Evolutionary conservation across 1,140 invertebrate species (phyloP), one percentile per base, ranked within the genome.

Genomic region (Mactra quadrangularis): DNA sequence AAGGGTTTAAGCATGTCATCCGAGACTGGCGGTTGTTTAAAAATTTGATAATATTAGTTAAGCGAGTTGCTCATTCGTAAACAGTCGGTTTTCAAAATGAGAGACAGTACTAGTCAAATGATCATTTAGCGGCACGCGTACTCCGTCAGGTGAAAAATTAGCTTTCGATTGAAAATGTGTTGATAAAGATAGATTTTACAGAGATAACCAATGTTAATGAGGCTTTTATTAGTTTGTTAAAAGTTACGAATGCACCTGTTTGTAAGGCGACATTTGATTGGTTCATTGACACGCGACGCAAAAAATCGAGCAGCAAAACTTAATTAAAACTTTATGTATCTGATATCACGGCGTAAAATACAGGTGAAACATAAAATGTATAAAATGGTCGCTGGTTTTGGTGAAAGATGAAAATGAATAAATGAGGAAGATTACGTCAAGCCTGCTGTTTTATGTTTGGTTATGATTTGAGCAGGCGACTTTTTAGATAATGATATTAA

Each of bases 191-290:
- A 66, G 76, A 78, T 78, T 68, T 64, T 35, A 68, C 57, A 33
- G 60, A 78, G 76, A 78, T 78, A 78, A 3, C 45, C n/a, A 38
- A 31, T 19, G 60, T 47, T 78, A 78, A 78, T 78, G 76, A 78
- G 62, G 68, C 60, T 50, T 78, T 68, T 45, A 78, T 78, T 50
- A 3, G 76, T 55, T 78, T 27, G 52, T 78, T n/a, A n/a, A 78
- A 78, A 78, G 55, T 78, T 45, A 38, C 45, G 55, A 19, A 31
- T 47, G 62, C 76, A 78, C 76, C 76, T 78, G 76, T 78, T n/a
- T 41, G 29, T 19, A 52, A 41, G 64, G 35, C 59, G 47, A 55
- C 25, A 25, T 53, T 52, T 68, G 60, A 78, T 78, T 78, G 76
- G 76, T 17, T 25, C 38, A 15, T 22, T 27, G 74, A 33, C 74